Evolutionary conservation across 2,888 invertebrate species (phyloP), one percentile per base, ranked within the genome.

Genomic region (Acrobasis repandana): DNA sequence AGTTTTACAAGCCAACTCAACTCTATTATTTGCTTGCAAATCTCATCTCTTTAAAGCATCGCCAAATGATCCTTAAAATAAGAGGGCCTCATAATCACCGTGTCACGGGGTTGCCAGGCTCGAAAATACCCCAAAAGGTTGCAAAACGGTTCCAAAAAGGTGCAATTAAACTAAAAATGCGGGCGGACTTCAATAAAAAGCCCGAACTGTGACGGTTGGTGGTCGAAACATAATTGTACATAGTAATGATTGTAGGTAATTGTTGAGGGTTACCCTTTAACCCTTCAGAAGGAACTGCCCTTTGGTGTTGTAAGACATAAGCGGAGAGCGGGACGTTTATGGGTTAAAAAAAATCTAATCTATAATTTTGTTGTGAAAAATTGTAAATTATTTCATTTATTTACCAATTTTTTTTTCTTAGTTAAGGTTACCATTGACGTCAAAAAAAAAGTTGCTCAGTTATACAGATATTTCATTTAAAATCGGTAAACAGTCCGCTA

Each of bases 171-270:
- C 88, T 89, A 88, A 90, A 90, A 90, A 88, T 85, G 85, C 78
- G 80, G 79, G 62, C 66, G 75, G 77, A 75, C 82, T 78, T 79
- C 85, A 83, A 85, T 88, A 90, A 90, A 90, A 90, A 89, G 83
- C 86, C 84, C 84, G 77, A 80, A 83, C 81, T 86, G 87, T 83
- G 85, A 85, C 85, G 85, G 80, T 73, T 74, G 75, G 78, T 75
- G 85, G 86, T 80, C 81, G 81, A 81, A 82, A 86, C 86, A 87
- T 88, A 89, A 90, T 89, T 85, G 88, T 88, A 82, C 80, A 85
- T 85, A 82, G 88, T 90, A 88, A 90, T 88, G 85, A 90, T 90
- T 88, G 90, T 88, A 86, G 88, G 86, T 90, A 91, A 91, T 91
- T 90, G 88, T 82, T 74, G 78, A 60, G 77, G 87, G 85, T 80